Conservation (phyloP, 1,140 invertebrate genomes). For the Olivierus martensii region DNA sequence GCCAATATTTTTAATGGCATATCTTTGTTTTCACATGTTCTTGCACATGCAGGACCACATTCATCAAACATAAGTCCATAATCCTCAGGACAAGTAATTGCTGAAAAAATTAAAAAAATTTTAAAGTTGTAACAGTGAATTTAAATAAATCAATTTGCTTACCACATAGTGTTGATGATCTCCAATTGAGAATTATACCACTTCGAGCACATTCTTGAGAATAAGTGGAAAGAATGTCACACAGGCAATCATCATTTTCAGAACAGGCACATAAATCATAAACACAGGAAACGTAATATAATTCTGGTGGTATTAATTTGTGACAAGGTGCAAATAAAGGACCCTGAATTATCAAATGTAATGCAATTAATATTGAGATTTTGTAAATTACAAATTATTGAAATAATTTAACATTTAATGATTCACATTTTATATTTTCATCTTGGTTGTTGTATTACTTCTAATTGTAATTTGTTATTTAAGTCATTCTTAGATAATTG, state of each 20-base stretch:
- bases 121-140: background rate
- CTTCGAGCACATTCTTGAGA: conserved; percentile 64
- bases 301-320: conserved; percentile 7
- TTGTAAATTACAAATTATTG: too few species aligned
- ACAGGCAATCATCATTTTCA: conserved; percentile 57
- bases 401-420: too few species aligned
- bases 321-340: conserved; percentile 11
- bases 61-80: conserved; percentile 32
- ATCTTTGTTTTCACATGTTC: conserved; percentile 25
- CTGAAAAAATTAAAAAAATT: conserved; percentile 1
- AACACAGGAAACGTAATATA: conserved; percentile 46
- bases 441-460: too few species aligned
- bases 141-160: conserved; percentile 2
- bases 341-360: background rate
- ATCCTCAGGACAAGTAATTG: conserved; percentile 45
- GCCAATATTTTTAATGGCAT: conserved; percentile 7
- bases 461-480: too few species aligned
- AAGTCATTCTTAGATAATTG: too few species aligned
- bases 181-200: conserved; percentile 34
- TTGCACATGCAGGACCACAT: conserved; percentile 27
- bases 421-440: too few species aligned
- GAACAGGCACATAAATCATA: conserved; percentile 84
- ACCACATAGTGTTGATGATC: conserved; percentile 12
- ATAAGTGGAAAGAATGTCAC: conserved; percentile 76
- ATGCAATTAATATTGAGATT: too few species aligned